Evolutionary conservation across 2,113 vertebrate genomes (phyloP).

Genomic region (Carassius gibelio): DNA sequence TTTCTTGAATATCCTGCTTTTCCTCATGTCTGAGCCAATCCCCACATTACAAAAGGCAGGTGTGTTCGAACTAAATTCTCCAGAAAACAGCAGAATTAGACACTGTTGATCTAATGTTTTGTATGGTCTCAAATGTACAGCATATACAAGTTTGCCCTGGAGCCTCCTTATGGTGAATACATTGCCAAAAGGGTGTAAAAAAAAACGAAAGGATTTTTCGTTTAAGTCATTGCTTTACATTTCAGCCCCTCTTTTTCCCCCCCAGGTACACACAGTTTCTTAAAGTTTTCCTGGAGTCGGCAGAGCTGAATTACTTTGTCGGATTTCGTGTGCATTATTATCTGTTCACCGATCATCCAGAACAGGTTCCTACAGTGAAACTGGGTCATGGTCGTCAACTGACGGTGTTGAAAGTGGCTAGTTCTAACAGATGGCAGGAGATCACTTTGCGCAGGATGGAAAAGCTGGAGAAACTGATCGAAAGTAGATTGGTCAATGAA

Average conservation of each 20-base stretch:
- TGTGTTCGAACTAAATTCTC: background rate
- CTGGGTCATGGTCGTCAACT: slow-evolving; percentile 52
- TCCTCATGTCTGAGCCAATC: background rate
- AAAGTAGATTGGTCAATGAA: slow-evolving; percentile 38
- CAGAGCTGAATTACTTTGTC: slow-evolving; percentile 74
- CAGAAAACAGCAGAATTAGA: background rate
- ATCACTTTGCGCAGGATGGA: slow-evolving; percentile 73
- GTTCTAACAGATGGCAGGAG: slow-evolving; percentile 70
- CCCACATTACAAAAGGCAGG: background rate
- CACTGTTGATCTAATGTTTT: background rate
- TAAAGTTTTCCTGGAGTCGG: slow-evolving; percentile 71
- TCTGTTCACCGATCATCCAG: slow-evolving; percentile 74
- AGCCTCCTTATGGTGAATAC: background rate
- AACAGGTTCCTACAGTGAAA: slow-evolving; percentile 32
- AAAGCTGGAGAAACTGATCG: slow-evolving; percentile 65
- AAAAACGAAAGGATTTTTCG: background rate
- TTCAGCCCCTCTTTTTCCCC: background rate
- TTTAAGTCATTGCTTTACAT: background rate
- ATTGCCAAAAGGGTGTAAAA: background rate
- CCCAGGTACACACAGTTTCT: slow-evolving; percentile 74
- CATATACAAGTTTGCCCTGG: background rate
- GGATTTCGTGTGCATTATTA: slow-evolving; percentile 74
- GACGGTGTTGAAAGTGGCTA: background rate
- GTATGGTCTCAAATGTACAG: background rate
- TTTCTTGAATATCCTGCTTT: background rate